These are phyloP conservation scores for Xyliphius kryptos DNA, from an alignment of 2,113 vertebrate genomes.

Conservation along the genomic window DNA sequence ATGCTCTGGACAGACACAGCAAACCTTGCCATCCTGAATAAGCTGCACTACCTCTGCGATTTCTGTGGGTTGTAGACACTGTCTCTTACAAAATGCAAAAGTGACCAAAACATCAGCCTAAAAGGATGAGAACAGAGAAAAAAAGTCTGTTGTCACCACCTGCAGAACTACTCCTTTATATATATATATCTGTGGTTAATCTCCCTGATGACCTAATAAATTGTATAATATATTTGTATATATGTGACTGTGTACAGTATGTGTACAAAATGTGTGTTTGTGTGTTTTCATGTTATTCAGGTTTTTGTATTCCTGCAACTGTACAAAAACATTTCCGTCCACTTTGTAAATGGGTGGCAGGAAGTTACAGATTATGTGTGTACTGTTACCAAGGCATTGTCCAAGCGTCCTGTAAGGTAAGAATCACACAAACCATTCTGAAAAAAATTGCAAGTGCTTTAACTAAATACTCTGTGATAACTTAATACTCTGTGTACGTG, in stretches of 20 bases:
- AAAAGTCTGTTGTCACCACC: too few relatives aligned
- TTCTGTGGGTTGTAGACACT: too few relatives aligned
- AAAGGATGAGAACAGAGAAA: too few relatives aligned
- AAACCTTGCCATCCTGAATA: too few relatives aligned
- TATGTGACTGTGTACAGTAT: neutral
- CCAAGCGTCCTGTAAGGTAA: constrained; percentile 66
- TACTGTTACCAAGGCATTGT: constrained; percentile 66
- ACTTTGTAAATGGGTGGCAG: constrained; percentile 62
- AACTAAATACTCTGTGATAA: neutral
- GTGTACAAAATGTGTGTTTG: neutral
- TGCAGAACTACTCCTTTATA: too few relatives aligned
- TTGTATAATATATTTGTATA: too few relatives aligned
- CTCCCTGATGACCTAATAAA: too few relatives aligned
- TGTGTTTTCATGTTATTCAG: constrained; percentile 40
- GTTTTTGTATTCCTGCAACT: constrained; percentile 71
- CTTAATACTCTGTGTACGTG: neutral
- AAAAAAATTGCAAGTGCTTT: neutral
- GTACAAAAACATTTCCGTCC: constrained; percentile 47
- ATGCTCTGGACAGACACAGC: too few relatives aligned
- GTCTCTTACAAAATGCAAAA: too few relatives aligned
- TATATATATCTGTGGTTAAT: too few relatives aligned
- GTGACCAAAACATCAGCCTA: too few relatives aligned
- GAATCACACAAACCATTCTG: constrained; percentile 14
- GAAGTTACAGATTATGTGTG: constrained; percentile 68
- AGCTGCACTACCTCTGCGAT: too few relatives aligned